Evolutionary conservation across 2,113 vertebrate species (phyloP).

Genomic region (Phocoena sinus): DNA sequence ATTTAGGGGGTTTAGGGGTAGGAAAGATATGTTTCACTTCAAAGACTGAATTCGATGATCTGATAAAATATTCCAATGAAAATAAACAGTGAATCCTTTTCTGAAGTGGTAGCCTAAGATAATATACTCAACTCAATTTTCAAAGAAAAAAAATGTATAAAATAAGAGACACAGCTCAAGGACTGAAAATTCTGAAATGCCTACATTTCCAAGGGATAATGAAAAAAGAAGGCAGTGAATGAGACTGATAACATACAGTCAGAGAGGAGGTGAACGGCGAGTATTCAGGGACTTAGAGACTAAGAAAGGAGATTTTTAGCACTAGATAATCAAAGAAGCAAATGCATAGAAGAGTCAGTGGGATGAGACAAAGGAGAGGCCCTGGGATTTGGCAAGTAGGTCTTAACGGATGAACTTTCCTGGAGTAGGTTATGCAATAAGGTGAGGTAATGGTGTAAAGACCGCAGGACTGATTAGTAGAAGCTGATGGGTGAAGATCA

Average conservation of each 20-base stretch:
- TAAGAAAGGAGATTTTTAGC: neutral
- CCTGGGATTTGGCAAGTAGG: no score
- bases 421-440: neutral
- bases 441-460: neutral
- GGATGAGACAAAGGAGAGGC: neutral
- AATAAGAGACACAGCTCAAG: neutral
- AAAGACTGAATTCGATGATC: neutral
- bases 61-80: neutral
- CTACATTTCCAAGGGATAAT: neutral
- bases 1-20: fast-evolving
- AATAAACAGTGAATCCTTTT: neutral
- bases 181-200: neutral
- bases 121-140: neutral
- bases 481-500: neutral
- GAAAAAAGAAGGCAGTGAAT: neutral
- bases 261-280: fast-evolving
- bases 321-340: neutral
- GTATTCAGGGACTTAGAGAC: neutral
- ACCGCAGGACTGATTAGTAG: neutral
- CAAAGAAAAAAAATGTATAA: neutral
- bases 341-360: neutral
- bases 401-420: neutral
- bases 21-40: neutral
- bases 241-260: neutral
- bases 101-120: neutral